phyloP scores from a whole-genome alignment of 2,888 invertebrate genomes.

The Dicranocentrus wangi region DNA sequence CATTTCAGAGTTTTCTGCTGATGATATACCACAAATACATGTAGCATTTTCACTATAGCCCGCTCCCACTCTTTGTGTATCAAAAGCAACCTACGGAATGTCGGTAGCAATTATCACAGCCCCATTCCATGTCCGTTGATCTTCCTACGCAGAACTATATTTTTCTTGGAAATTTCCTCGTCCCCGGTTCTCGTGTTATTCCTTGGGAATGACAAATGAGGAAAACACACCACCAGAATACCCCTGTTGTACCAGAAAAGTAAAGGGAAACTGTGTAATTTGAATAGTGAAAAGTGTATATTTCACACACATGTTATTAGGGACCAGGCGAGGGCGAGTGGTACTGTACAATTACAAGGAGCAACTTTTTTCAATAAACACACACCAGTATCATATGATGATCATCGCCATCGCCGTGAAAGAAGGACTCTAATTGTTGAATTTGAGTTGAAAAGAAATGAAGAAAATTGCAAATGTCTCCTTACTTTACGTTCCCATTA shows the following conservation, averaged over 20 bases:
- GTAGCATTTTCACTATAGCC: too few species aligned
- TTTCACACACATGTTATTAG: too few species aligned
- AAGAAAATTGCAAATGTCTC: conserved; percentile 56
- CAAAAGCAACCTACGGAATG: too few species aligned
- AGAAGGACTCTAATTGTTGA: conserved; percentile 30
- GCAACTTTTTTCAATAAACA: conserved; percentile 31
- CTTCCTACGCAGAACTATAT: not conserved
- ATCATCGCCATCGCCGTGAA: conserved; percentile 48
- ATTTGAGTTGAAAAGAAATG: not conserved
- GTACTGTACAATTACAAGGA: conserved; percentile 1
- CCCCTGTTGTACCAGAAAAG: not conserved
- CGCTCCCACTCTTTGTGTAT: too few species aligned
- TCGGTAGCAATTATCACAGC: not conserved
- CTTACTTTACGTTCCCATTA: conserved; percentile 30
- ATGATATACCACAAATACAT: not conserved
- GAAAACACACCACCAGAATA: conserved; percentile 22
- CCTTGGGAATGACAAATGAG: conserved; percentile 45
- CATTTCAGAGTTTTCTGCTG: conserved; percentile 24
- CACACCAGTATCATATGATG: conserved; percentile 6
- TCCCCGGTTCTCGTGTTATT: not conserved
- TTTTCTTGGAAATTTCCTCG: not conserved
- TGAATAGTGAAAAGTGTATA: too few species aligned
- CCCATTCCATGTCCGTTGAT: not conserved
- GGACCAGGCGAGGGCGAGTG: too few species aligned
- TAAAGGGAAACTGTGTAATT: conserved; percentile 25